phyloP scores from a whole-genome alignment of 2,797 vertebrate genomes.

The Oreortyx pictus region DNA sequence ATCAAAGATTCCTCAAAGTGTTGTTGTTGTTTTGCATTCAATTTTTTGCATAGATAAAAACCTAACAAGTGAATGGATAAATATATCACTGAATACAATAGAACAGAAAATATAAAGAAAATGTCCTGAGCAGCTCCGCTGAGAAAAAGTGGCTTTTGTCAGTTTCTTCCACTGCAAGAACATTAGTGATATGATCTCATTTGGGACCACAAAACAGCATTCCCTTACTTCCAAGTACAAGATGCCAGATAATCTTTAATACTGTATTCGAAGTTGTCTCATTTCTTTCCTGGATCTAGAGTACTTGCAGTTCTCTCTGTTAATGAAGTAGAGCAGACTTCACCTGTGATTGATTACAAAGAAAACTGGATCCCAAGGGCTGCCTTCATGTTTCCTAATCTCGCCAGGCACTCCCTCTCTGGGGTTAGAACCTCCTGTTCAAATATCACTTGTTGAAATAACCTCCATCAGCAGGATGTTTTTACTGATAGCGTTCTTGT shows the following conservation, averaged over 20 bases:
- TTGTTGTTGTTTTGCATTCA: conserved; percentile 12
- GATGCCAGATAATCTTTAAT: neutral
- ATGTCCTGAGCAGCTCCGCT: neutral
- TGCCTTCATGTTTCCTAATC: neutral
- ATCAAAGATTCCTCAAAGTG: neutral
- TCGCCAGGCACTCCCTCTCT: neutral
- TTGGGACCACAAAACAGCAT: neutral
- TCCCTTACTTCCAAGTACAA: neutral
- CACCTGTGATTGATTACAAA: neutral
- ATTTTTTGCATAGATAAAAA: neutral
- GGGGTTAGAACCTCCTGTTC: neutral
- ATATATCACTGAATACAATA: neutral
- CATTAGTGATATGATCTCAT: neutral
- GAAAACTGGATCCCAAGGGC: neutral
- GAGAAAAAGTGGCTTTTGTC: neutral
- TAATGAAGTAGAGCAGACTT: neutral
- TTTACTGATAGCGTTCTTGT: neutral
- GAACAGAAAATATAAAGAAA: neutral
- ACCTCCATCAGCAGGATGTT: neutral
- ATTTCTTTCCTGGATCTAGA: neutral
- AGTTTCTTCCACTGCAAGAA: neutral
- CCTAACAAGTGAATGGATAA: neutral
- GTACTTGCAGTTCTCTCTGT: neutral
- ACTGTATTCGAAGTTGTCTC: neutral
- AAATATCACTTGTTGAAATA: neutral